phyloP scores from a whole-genome alignment of 2,797 vertebrate species.

The Karalla daura region DNA sequence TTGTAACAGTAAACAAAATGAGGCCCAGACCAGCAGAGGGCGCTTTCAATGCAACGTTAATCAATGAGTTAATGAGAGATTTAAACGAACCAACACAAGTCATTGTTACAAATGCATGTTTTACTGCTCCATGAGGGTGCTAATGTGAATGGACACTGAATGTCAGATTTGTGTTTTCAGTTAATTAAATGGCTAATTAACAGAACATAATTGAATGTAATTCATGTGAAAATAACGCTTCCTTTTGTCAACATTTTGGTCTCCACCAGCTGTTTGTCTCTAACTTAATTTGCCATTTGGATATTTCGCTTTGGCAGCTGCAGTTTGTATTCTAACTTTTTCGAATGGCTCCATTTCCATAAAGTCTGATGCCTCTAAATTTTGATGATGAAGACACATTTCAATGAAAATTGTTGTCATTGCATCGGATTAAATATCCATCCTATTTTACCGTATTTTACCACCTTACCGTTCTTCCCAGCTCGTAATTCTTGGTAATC shows the following conservation, averaged over 20 bases:
- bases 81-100: neutral
- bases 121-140: neutral
- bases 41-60: conserved; percentile 6
- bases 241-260: neutral
- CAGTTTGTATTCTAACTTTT: no score
- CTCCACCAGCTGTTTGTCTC: neutral
- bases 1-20: neutral
- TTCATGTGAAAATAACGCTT: no score
- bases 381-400: neutral
- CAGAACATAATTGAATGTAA: neutral
- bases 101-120: neutral
- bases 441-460: neutral
- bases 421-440: neutral
- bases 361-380: no score
- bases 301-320: no score
- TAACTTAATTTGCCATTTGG: no score
- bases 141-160: neutral
- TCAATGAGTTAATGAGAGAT: conserved; percentile 11
- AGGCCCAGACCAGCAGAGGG: conserved; percentile 28
- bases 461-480: neutral
- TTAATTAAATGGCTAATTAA: conserved; percentile 1
- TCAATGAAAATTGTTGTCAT: neutral
- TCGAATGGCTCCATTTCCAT: no score
- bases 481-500: conserved; percentile 51
- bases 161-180: neutral